Evolutionary conservation across 1,140 invertebrate species (phyloP).

Genomic region (Neodiprion virginianus): DNA sequence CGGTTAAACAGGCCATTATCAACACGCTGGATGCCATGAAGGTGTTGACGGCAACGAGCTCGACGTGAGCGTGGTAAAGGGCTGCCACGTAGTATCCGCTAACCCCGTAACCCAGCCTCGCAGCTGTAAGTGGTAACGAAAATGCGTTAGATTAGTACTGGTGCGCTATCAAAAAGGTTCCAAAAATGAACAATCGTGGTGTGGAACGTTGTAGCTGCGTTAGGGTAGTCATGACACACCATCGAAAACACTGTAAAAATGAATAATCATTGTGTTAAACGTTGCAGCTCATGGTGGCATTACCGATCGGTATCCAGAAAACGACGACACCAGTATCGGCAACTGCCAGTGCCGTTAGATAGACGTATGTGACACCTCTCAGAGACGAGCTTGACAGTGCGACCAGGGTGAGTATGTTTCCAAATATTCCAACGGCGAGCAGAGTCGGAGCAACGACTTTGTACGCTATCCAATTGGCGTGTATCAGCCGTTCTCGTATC

Average conservation of each 20-base stretch:
- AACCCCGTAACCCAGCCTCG: constrained; percentile 16
- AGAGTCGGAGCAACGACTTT: constrained; percentile 48
- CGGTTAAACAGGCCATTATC: constrained; percentile 58
- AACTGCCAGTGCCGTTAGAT: constrained; percentile 53
- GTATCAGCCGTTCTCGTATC: background rate
- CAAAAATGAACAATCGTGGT: too few relatives aligned
- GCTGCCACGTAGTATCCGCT: constrained; percentile 33
- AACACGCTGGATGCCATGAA: constrained; percentile 60
- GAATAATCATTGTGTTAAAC: too few relatives aligned
- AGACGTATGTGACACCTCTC: constrained; percentile 53
- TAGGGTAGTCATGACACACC: too few relatives aligned
- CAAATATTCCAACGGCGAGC: constrained; percentile 51
- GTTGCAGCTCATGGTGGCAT: background rate
- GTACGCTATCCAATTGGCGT: constrained; percentile 39
- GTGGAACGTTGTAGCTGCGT: too few relatives aligned
- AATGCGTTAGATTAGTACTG: too few relatives aligned
- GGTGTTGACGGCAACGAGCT: constrained; percentile 53
- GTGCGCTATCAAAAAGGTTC: too few relatives aligned
- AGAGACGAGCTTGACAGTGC: constrained; percentile 52
- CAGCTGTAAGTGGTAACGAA: constrained; percentile 27
- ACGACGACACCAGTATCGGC: constrained; percentile 49
- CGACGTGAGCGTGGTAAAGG: constrained; percentile 50
- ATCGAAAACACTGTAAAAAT: too few relatives aligned
- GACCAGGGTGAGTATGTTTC: constrained; percentile 54
- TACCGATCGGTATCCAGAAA: constrained; percentile 44